These are phyloP conservation scores for Onychorhynchus coronatus DNA, from an alignment of 2,113 vertebrate species.

Conservation along the genomic window DNA sequence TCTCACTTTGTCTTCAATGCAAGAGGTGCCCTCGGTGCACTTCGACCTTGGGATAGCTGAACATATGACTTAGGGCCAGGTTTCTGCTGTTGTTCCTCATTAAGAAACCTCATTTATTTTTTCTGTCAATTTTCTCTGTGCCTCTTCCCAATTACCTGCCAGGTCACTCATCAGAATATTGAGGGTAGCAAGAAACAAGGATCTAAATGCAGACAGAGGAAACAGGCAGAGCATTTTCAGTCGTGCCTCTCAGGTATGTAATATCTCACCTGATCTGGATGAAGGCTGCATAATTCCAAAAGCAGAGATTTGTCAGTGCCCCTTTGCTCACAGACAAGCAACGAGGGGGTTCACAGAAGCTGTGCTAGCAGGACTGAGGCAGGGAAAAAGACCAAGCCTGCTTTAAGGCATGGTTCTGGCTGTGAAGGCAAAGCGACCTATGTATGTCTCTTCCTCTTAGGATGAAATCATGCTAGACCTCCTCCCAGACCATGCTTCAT, in stretches of 20 bases:
- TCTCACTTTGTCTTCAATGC: not conserved
- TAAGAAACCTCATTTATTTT: not conserved
- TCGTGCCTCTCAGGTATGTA: not conserved
- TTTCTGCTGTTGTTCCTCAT: not conserved
- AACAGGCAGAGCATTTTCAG: not conserved
- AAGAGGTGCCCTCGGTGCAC: not conserved
- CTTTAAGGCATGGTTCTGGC: not conserved
- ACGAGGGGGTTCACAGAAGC: not conserved
- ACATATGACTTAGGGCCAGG: not conserved
- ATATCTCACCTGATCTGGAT: not conserved
- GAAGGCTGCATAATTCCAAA: not conserved
- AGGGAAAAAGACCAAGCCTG: not conserved
- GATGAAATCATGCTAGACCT: not conserved
- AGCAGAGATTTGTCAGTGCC: not conserved
- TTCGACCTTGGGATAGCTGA: not conserved
- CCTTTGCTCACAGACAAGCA: not conserved
- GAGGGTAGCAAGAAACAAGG: not conserved
- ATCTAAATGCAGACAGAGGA: not conserved
- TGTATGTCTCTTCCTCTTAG: not conserved
- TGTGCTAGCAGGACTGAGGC: not conserved
- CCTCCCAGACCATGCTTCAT: not conserved
- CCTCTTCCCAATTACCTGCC: not conserved
- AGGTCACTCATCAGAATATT: not conserved
- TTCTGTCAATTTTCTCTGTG: not conserved
- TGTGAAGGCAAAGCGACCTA: not conserved